Evolutionary conservation across 2,888 invertebrate genomes (phyloP), one percentile per base, ranked within the genome.

Genomic region (Cyaniris semiargus): DNA sequence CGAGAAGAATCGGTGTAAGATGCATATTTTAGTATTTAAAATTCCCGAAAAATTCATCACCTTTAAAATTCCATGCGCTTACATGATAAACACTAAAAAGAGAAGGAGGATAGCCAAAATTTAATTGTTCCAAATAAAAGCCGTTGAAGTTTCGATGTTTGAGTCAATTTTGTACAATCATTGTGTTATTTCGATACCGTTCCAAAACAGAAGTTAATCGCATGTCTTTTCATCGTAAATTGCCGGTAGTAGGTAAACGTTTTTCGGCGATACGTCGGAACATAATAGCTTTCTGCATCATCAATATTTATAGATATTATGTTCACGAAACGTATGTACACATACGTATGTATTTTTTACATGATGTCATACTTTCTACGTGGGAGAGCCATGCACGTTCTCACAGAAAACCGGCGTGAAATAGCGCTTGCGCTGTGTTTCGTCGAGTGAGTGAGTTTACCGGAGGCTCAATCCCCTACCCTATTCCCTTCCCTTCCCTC

Each of bases 221-320:
- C 90, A 89, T 91, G 91, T 90, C 90, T 89, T 88, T 87, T 84
- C 84, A 80, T 88, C 89, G 86, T 92, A 90, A 90, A 91, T 88
- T 87, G 81, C 80, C 81, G 89, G 78, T 76, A 78, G 78, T 79
- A 79, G 88, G 84, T 70, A 77, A 87, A 88, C 88, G 90, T 90
- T 90, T 90, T 91, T 90, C 86, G 89, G 89, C 56, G 72, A 76
- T 76, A 77, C 72, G 77, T 77, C 77, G 71, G 72, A 77, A 72
- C 77, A 77, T 77, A 77, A 77, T 77, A 77, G 85, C 86, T 85
- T 90, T 90, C 89, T 89, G 87, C 86, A 86, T 89, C 90, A 91
- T 91, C 91, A 91, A 91, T 91, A 91, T 92, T 91, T 91, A 92
- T 90, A 87, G 88, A 58, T 77, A 77, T 77, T 77, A 75, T 77